These are phyloP conservation scores for Thereva unica DNA, from an alignment of 2,888 invertebrate genomes.

Conservation along the genomic window DNA sequence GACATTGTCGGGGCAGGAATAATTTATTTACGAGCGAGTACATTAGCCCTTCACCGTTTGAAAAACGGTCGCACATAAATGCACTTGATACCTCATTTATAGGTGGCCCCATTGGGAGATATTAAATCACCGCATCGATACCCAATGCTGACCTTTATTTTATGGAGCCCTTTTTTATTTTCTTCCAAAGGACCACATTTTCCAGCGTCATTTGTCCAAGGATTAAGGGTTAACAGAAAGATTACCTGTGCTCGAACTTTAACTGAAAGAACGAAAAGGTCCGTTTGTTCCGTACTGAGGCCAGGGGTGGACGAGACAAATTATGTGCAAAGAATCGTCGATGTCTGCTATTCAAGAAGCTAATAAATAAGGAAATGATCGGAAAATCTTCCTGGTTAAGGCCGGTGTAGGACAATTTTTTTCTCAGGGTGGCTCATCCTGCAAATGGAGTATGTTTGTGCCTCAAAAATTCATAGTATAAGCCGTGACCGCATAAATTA, in stretches of 20 bases:
- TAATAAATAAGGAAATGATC: constrained; percentile 30
- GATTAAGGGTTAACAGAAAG: constrained; percentile 35
- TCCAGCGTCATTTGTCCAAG: constrained; percentile 37
- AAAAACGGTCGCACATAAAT: constrained; percentile 41
- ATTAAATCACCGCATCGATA: constrained; percentile 43
- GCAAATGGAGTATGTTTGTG: not conserved
- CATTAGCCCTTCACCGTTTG: constrained; percentile 39
- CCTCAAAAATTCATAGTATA: constrained; percentile 27
- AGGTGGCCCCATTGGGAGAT: constrained; percentile 41
- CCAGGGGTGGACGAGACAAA: constrained; percentile 9
- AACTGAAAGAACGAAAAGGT: constrained; percentile 10
- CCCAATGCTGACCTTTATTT: constrained; percentile 42
- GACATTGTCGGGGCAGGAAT: constrained; percentile 10
- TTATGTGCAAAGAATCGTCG: constrained; percentile 12
- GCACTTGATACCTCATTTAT: constrained; percentile 44
- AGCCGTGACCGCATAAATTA: constrained; percentile 26
- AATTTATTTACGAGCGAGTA: constrained; percentile 39
- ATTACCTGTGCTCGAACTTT: constrained; percentile 35
- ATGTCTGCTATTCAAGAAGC: constrained; percentile 6
- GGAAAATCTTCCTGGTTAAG: constrained; percentile 9
- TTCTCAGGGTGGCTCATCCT: too few relatives aligned
- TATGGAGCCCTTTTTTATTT: constrained; percentile 34
- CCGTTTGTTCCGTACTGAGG: not conserved
- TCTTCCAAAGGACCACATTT: constrained; percentile 30
- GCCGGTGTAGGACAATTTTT: not conserved